These are phyloP conservation scores for Cinclus mexicanus DNA, from an alignment of 2,113 vertebrate species.

Conservation along the genomic window DNA sequence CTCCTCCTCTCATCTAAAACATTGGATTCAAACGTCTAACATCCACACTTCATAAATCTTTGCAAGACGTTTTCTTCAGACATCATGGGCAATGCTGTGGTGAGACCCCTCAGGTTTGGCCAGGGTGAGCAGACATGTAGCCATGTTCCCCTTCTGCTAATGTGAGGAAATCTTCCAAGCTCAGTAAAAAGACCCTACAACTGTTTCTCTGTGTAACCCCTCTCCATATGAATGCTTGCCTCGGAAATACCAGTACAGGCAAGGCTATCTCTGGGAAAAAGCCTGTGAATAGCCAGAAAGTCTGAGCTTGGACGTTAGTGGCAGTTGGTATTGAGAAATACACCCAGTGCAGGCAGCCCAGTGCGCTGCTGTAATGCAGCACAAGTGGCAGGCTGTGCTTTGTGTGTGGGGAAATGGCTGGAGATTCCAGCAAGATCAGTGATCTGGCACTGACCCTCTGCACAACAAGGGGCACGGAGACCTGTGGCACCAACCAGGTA, in stretches of 20 bases:
- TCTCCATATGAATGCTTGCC: not conserved
- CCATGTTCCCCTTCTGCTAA: not conserved
- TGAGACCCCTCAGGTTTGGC: not conserved
- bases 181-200: not conserved
- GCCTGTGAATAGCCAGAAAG: not conserved
- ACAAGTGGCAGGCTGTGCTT: not conserved
- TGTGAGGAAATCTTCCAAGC: not conserved
- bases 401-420: not conserved
- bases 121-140: not conserved
- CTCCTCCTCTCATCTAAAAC: not conserved
- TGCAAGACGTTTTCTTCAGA: not conserved
- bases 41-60: accelerated
- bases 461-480: not conserved
- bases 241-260: not conserved
- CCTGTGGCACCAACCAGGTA: not conserved
- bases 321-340: not conserved
- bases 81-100: not conserved
- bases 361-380: too few relatives aligned
- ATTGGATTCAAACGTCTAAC: not conserved
- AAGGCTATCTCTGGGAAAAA: not conserved
- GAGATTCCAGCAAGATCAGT: not conserved
- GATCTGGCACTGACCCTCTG: not conserved
- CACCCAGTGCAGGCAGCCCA: accelerated
- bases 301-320: not conserved
- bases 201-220: not conserved